phyloP scores from a whole-genome alignment of 1,140 invertebrate genomes.

The Homarus americanus region DNA sequence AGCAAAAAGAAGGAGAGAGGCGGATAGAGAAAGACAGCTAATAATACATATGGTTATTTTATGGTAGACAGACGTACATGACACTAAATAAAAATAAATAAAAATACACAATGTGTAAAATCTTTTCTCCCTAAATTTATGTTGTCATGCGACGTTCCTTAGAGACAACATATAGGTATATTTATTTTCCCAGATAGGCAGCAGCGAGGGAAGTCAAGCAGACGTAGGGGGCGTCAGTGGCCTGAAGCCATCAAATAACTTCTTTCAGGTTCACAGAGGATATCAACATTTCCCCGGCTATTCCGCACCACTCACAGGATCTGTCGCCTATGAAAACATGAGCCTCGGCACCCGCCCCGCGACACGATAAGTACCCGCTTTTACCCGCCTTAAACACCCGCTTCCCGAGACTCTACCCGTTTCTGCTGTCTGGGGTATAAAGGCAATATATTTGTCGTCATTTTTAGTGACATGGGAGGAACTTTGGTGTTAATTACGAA shows the following conservation, averaged over 20 bases:
- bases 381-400: not conserved
- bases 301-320: not conserved
- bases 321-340: slow-evolving; percentile 26
- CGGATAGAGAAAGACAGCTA: not conserved
- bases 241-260: slow-evolving; percentile 9
- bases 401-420: not conserved
- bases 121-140: too few species aligned
- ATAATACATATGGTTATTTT: too few species aligned
- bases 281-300: not conserved
- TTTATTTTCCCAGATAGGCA: too few species aligned
- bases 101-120: too few species aligned
- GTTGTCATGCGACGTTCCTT: too few species aligned
- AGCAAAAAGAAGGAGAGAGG: not conserved
- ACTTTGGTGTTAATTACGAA: not conserved
- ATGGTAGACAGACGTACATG: too few species aligned
- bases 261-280: not conserved
- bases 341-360: not conserved
- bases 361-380: too few species aligned
- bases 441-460: not conserved
- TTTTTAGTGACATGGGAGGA: too few species aligned
- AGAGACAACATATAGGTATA: too few species aligned
- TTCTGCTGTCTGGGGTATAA: too few species aligned
- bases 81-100: too few species aligned
- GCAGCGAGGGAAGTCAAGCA: not conserved
- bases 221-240: not conserved